Base-by-base conservation (phyloP, 2,888 invertebrate genomes). In the Troides aeacus region DNA sequence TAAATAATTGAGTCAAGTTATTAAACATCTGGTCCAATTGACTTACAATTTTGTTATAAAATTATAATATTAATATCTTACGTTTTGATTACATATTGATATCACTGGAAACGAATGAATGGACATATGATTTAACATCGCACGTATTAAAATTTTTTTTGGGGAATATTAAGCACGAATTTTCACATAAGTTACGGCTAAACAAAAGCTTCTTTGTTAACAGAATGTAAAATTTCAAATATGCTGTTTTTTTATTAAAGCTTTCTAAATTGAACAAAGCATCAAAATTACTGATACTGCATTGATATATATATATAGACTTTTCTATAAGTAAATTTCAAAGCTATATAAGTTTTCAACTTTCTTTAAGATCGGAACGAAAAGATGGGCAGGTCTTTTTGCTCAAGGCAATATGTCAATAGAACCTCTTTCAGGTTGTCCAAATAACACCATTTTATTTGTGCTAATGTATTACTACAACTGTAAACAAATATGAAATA, bases 1-100 rank as follows among this genome's bases (percentile, higher is more conserved):
- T 53, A 59, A 64, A 71, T 53, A 60, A 72, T 72, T 72, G 71
- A 73, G 74, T 62, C 61, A 59, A 72, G 10, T 42, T 39, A 59
- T 57, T 57, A 39, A 67, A 62, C 53, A 62, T 67, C 62, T 46
- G 56, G 67, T 68, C 46, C 58, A 36, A 59, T 68, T 60, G 21
- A 60, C 39, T 72, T 58, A 58, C 50, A 58, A 66, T 63, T 66
- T 66, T 70, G 53, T 58, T 21, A 63, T 71, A 61, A 66, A 66
- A 68, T 71, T 72, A 70, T 68, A 67, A 65, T 71, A 66, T 58
- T 71, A 50, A 60, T 58, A 30, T 42, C 46, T 58, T 59, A 65
- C 42, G 42, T 57, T 23, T 50, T 4, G 5, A 36, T 36, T 30
- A 23, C 36, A 59, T 23, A 12, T 58, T 18, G 3, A 58, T 58